phyloP scores from a whole-genome alignment of 1,140 invertebrate genomes.

The Bombus haemorrhoidalis region DNA sequence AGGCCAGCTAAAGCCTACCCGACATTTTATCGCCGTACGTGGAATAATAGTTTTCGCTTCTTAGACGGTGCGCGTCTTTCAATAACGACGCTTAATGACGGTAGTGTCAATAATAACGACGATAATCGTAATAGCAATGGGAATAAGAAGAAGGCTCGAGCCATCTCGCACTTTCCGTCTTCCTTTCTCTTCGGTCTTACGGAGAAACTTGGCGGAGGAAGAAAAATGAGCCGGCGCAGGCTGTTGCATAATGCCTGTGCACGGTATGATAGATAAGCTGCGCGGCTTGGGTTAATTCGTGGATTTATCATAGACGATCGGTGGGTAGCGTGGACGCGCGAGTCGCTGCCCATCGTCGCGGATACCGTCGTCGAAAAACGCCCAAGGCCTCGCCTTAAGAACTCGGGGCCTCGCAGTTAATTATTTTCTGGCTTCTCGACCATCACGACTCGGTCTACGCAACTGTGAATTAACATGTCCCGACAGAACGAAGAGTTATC shows the following conservation, averaged over 20 bases:
- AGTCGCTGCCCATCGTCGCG: not conserved
- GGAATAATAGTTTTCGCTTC: slow-evolving; percentile 10
- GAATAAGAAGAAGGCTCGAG: not conserved
- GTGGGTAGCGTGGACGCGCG: not conserved
- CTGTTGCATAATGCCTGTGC: slow-evolving; percentile 49
- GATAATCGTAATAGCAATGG: not conserved
- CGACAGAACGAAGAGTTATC: slow-evolving; percentile 46
- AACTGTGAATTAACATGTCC: slow-evolving; percentile 59
- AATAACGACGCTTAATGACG: slow-evolving; percentile 6
- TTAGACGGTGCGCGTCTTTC: not conserved
- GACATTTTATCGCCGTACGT: not conserved
- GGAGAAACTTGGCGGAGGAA: not conserved
- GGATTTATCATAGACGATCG: slow-evolving; percentile 57
- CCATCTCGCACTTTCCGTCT: not conserved
- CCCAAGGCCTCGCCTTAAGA: slow-evolving; percentile 15
- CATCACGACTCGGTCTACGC: not conserved
- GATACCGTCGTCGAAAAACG: slow-evolving; percentile 33
- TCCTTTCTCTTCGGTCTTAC: not conserved
- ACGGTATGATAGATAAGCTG: slow-evolving; percentile 52
- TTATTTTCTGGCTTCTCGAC: slow-evolving; percentile 47
- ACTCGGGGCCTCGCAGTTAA: slow-evolving; percentile 42
- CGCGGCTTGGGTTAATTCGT: slow-evolving; percentile 58
- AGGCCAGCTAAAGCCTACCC: not conserved
- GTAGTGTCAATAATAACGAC: slow-evolving; percentile 11
- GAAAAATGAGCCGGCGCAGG: slow-evolving; percentile 43